Evolutionary conservation across 2,888 invertebrate genomes (phyloP).

Genomic region (Caenorhabditis zanzibari): DNA sequence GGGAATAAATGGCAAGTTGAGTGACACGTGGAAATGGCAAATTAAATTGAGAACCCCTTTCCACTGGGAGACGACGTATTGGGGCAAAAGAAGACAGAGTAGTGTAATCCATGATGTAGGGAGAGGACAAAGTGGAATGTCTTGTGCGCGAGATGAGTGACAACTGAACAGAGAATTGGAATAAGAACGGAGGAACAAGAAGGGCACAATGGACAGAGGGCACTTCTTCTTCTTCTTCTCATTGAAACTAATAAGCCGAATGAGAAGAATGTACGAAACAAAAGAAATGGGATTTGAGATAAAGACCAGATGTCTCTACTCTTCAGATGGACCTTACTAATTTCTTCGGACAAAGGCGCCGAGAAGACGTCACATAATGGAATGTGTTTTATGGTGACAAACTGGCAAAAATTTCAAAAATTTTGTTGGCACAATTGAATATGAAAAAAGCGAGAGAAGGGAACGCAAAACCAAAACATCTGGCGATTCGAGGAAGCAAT

Average conservation of each 20-base stretch:
- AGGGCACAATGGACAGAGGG: constrained; percentile 36
- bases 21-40: constrained; percentile 65
- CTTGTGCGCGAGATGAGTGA: constrained; percentile 56
- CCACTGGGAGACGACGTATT: constrained; percentile 21
- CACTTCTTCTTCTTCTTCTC: constrained; percentile 2
- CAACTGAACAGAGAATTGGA: constrained; percentile 43
- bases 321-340: constrained; percentile 35
- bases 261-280: constrained; percentile 51
- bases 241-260: constrained; percentile 62
- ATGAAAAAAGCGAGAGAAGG: constrained; percentile 27
- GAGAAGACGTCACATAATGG: constrained; percentile 48
- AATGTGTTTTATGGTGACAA: constrained; percentile 63
- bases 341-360: constrained; percentile 40
- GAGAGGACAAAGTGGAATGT: constrained; percentile 35
- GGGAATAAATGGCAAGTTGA: constrained; percentile 42
- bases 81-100: constrained; percentile 1
- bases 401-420: constrained; percentile 39
- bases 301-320: constrained; percentile 53
- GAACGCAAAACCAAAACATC: constrained; percentile 41
- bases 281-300: constrained; percentile 26
- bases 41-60: constrained; percentile 48
- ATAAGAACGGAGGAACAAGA: constrained; percentile 22
- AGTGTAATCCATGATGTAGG: constrained; percentile 50
- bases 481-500: not conserved
- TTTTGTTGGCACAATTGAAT: constrained; percentile 27